Conservation (phyloP, 2,888 invertebrate species). For the Melieria crassipennis region DNA sequence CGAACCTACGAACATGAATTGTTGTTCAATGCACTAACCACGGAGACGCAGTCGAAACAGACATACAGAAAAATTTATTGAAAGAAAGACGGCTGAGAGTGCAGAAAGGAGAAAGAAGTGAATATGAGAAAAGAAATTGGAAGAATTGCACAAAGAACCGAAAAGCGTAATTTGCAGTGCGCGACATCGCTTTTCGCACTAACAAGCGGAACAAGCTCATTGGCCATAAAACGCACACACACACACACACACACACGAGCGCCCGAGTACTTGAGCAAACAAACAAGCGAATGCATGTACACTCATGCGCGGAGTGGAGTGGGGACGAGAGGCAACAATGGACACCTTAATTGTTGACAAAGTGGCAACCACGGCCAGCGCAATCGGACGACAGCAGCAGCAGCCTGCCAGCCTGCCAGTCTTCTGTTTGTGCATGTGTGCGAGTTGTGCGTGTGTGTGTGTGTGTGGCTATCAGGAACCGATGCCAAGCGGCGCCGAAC, state of each 20-base stretch:
- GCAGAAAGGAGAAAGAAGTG: too few species aligned
- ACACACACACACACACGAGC: neutral
- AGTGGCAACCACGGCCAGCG: conserved; percentile 31
- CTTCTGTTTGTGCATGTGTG: conserved; percentile 1
- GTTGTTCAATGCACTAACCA: too few species aligned
- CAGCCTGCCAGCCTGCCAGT: neutral
- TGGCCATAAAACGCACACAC: conserved; percentile 25
- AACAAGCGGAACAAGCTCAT: conserved; percentile 37
- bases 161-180: neutral
- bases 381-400: conserved; percentile 28
- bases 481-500: neutral
- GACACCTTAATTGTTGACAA: conserved; percentile 34
- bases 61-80: too few species aligned
- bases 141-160: neutral
- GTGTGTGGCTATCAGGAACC: neutral
- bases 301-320: neutral
- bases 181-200: neutral
- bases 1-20: too few species aligned
- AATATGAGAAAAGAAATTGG: too few species aligned
- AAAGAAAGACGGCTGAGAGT: too few species aligned
- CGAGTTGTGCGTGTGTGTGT: neutral
- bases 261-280: conserved; percentile 9
- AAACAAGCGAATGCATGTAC: conserved; percentile 1
- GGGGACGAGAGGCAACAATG: conserved; percentile 17
- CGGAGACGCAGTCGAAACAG: too few species aligned